Evolutionary conservation across 1,140 invertebrate genomes (phyloP).

Genomic region (Lepidurus apus): DNA sequence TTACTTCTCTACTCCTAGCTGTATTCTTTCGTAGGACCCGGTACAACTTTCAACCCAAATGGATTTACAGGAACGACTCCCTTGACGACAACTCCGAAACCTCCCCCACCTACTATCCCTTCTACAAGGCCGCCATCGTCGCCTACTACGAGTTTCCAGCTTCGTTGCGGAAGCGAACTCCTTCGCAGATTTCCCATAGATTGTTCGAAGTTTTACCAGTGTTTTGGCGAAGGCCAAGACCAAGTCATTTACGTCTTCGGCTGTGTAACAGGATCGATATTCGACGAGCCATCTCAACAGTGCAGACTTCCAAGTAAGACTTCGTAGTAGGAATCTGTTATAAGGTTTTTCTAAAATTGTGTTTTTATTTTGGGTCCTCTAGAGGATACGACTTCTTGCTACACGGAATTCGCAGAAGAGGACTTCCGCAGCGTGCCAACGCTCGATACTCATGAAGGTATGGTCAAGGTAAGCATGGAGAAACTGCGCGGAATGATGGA

Average conservation of each 20-base stretch:
- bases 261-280: conserved; percentile 21
- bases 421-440: background rate
- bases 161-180: conserved; percentile 12
- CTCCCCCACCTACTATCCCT: too few relatives aligned
- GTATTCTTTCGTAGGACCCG: background rate
- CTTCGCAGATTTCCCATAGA: conserved; percentile 27
- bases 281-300: conserved; percentile 23
- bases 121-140: background rate
- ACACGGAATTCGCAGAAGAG: background rate
- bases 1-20: background rate
- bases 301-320: conserved; percentile 8
- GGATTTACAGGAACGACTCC: background rate
- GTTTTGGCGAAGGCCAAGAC: background rate
- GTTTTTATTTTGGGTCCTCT: background rate
- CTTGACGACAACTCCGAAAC: background rate
- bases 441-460: background rate
- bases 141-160: background rate
- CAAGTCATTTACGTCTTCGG: conserved; percentile 26
- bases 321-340: background rate
- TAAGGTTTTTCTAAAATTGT: background rate
- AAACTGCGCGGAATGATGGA: background rate
- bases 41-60: background rate
- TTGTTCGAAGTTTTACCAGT: conserved; percentile 28
- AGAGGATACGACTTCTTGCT: background rate
- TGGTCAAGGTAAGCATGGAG: background rate